Base-by-base conservation (phyloP, 2,888 invertebrate genomes). In the Gari tellinella region DNA sequence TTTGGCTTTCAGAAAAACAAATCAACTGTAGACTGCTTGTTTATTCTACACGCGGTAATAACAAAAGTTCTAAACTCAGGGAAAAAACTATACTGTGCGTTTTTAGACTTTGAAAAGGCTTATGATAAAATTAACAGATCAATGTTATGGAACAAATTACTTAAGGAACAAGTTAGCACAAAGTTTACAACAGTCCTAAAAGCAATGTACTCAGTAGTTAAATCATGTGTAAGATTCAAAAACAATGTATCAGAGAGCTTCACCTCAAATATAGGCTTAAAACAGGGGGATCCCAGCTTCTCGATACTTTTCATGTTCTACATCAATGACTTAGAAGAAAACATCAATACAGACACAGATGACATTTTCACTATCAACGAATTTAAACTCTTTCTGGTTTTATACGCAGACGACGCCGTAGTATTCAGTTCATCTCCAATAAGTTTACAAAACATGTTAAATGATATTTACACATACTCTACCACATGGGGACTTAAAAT, bases 51-150 rank as follows among this genome's bases (percentile, higher is more conserved):
- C n/a, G n/a, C n/a, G n/a, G n/a, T 66, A 10, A 21, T 60, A 23
- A 65, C 65, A 38, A 70, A 70, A 26, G 58, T 64, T 37, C 15
- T 64, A 2, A n/a, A n/a, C n/a, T 55, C 64, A 21, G 49, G 45
- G n/a, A 65, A 49, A 46, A 43, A 41, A 14, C n/a, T n/a, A n/a
- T n/a, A n/a, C n/a, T n/a, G n/a, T n/a, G n/a, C n/a, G n/a, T n/a
- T n/a, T n/a, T n/a, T n/a, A n/a, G n/a, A n/a, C n/a, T n/a, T n/a
- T n/a, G n/a, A n/a, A n/a, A n/a, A n/a, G n/a, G n/a, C n/a, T 65
- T 72, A 61, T 21, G 72, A 65, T 49, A 61, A 37, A 10, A 53
- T 58, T 37, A 41, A 41, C 4, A 60, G 65, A 43, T 14, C 12
- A 38, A 21, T 56, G 38, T 43, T 72, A 12, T 61, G 60, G 60